Conservation (phyloP, 2,797 vertebrate genomes). For the Betta splendens region DNA sequence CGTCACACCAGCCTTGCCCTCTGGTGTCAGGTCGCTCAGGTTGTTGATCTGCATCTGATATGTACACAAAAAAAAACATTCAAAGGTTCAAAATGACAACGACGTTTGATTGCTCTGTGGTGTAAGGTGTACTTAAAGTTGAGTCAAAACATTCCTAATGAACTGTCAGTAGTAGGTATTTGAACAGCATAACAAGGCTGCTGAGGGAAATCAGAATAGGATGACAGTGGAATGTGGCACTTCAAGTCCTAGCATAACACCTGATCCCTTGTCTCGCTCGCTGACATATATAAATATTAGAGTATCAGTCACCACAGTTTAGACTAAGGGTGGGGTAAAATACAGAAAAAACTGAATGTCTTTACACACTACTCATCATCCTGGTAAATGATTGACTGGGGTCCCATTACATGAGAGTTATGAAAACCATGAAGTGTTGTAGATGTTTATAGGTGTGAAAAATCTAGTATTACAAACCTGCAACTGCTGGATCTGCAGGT, state of each 20-base stretch:
- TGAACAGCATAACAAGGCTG: conserved; percentile 14
- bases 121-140: conserved; percentile 11
- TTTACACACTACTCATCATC: conserved; percentile 14
- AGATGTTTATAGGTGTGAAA: not conserved
- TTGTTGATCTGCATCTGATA: conserved; percentile 94
- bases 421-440: not conserved
- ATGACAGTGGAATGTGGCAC: conserved; percentile 20
- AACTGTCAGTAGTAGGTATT: conserved; percentile 22
- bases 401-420: conserved; percentile 9
- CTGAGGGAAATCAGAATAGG: not conserved
- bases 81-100: not conserved
- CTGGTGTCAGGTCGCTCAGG: conserved; percentile 89
- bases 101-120: conserved; percentile 9
- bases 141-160: conserved; percentile 26
- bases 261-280: conserved; percentile 1
- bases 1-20: conserved; percentile 86
- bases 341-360: conserved; percentile 10
- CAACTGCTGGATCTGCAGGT: conserved; percentile 90
- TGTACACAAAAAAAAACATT: conserved; percentile 1
- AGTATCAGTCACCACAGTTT: conserved; percentile 41
- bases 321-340: conserved; percentile 8
- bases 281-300: conserved; percentile 45
- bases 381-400: not conserved
- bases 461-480: conserved; percentile 83
- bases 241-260: conserved; percentile 23